These are phyloP conservation scores for Nothocercus julius DNA, from an alignment of 2,113 vertebrate species.

Conservation along the genomic window DNA sequence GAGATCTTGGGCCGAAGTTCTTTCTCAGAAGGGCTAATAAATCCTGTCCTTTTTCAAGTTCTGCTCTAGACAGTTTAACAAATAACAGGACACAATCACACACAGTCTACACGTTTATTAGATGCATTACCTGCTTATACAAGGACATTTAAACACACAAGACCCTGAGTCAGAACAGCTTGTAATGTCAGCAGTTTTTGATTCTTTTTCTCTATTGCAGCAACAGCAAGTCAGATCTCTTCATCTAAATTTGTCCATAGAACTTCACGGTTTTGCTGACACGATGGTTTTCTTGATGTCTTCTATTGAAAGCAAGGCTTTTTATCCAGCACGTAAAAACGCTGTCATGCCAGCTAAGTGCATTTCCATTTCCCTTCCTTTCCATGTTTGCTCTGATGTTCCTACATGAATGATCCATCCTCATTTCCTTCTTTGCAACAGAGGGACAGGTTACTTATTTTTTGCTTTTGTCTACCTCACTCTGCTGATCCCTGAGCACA, in stretches of 20 bases:
- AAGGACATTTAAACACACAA: not conserved
- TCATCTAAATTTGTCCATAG: not conserved
- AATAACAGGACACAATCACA: not conserved
- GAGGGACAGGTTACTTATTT: not conserved
- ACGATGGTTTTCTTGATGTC: not conserved
- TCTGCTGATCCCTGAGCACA: not conserved
- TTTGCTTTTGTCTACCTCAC: not conserved
- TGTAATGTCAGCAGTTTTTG: not conserved
- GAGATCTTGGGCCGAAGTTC: not conserved
- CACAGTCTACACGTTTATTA: not conserved
- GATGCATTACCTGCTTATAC: not conserved
- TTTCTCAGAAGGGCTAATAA: not conserved
- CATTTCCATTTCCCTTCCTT: not conserved
- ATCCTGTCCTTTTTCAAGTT: not conserved
- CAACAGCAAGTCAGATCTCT: not conserved
- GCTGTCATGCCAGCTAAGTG: not conserved
- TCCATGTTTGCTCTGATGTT: not conserved
- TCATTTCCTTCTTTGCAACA: not conserved
- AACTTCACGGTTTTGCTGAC: not conserved
- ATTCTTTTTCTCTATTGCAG: not conserved
- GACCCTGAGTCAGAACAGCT: not conserved
- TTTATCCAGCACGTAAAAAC: not conserved
- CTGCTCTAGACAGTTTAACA: not conserved
- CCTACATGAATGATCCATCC: not conserved
- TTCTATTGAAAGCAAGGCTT: not conserved